A percentile compares a stretch with the other conserved stretches of the same genome.
These are phyloP conservation scores for Nesoenas mayeri DNA, from an alignment of 2,113 vertebrate species.

Conservation along the genomic window DNA sequence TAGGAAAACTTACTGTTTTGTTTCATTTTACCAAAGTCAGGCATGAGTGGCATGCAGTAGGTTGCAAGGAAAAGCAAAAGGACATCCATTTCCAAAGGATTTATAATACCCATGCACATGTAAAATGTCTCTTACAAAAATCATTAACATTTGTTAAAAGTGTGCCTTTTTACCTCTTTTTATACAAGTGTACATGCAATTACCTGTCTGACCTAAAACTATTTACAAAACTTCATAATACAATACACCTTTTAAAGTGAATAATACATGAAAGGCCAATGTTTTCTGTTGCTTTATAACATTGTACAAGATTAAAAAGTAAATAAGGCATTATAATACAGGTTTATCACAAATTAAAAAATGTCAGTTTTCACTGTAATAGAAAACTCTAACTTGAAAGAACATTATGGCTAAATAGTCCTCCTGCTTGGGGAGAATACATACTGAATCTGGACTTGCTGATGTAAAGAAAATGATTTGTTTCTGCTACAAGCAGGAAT, in stretches of 20 bases:
- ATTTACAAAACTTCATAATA: conserved; percentile 88
- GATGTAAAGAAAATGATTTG: conserved; percentile 38
- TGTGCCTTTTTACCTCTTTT: conserved; percentile 64
- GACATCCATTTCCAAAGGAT: conserved; percentile 54
- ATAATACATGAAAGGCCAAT: conserved; percentile 86
- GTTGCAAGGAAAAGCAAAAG: conserved; percentile 48
- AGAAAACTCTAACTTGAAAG: conserved; percentile 69
- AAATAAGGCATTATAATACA: conserved; percentile 91
- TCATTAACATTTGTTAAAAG: conserved; percentile 75
- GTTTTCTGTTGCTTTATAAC: conserved; percentile 72
- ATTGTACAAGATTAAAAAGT: conserved; percentile 87
- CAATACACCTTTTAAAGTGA: conserved; percentile 86
- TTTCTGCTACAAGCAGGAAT: conserved; percentile 31
- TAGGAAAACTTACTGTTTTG: conserved; percentile 51
- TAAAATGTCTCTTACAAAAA: conserved; percentile 80
- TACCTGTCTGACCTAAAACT: conserved; percentile 77
- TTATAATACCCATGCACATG: conserved; percentile 58
- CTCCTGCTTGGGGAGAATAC: conserved; percentile 44
- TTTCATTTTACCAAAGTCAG: conserved; percentile 62
- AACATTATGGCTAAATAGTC: conserved; percentile 69
- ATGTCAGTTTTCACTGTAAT: conserved; percentile 64
- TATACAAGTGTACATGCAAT: conserved; percentile 81
- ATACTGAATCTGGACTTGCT: conserved; percentile 52
- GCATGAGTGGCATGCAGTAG: conserved; percentile 72
- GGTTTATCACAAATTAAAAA: conserved; percentile 79